phyloP scores from a whole-genome alignment of 2,797 vertebrate species.

The Aldrovandia affinis region DNA sequence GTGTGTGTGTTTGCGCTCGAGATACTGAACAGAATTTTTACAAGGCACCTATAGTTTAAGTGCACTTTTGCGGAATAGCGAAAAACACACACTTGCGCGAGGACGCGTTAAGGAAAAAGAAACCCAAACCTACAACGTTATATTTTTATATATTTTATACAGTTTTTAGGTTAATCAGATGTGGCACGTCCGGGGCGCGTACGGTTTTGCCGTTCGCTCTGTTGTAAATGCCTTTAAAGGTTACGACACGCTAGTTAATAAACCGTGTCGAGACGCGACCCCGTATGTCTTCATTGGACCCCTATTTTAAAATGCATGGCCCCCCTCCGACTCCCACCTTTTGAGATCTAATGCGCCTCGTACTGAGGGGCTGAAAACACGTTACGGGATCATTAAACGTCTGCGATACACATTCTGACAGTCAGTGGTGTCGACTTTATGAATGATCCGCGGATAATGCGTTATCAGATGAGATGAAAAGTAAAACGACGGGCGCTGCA shows the following conservation, averaged over 20 bases:
- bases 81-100: neutral
- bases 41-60: neutral
- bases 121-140: neutral
- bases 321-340: slow-evolving; percentile 43
- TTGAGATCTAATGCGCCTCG: slow-evolving; percentile 32
- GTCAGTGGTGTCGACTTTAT: slow-evolving; percentile 41
- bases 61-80: neutral
- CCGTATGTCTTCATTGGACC: slow-evolving; percentile 55
- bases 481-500: slow-evolving; percentile 39
- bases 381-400: slow-evolving; percentile 48
- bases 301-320: slow-evolving; percentile 56
- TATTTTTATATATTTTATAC: slow-evolving; percentile 47
- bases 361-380: slow-evolving; percentile 40
- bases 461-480: slow-evolving; percentile 35
- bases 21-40: neutral
- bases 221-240: slow-evolving; percentile 29
- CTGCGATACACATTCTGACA: slow-evolving; percentile 32
- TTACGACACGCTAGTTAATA: slow-evolving; percentile 45
- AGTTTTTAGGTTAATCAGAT: slow-evolving; percentile 8
- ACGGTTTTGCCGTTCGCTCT: neutral
- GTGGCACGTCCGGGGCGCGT: too few species aligned
- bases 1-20: neutral
- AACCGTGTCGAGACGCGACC: slow-evolving; percentile 55
- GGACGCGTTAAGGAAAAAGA: neutral
- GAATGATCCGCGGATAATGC: slow-evolving; percentile 52